Evolutionary conservation across 2,888 invertebrate genomes (phyloP), one percentile per base, ranked within the genome.

Genomic region (Ophion ellenae): DNA sequence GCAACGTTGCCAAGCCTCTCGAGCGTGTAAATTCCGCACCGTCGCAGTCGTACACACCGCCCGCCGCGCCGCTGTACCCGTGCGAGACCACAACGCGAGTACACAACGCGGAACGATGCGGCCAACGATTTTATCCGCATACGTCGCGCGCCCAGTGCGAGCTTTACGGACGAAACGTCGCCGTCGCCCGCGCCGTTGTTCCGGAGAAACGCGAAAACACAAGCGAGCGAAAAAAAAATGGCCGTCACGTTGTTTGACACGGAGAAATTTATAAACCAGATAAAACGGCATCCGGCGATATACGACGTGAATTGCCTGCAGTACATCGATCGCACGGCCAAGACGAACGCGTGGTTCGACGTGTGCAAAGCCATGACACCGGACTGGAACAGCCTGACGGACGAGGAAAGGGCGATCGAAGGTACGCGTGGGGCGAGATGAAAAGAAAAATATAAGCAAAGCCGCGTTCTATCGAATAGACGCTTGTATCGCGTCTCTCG

Each of bases 331-430:
- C 91, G 92, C 82, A 88, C 88, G 67, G 91, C 91, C 74, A 93
- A 93, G 88, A 90, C 89, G 86, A 89, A 88, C 86, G 93, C 93
- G 80, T 94, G 94, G 93, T 89, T 90, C 83, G 91, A 93, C 85
- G 91, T 94, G 71, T 92, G 93, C 88, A 90, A 90, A 88, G 91
- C 90, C 81, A 92, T 93, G 91, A 86, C 91, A 73, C 90, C 91
- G 74, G 91, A 92, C 88, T 93, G 93, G 93, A 88, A 90, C 75
- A 85, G 85, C 73, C 87, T 93, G 84, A 90, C 90, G 74, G 90
- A 89, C 84, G 91, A 91, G 78, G 91, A 92, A 78, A 90, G 90
- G 90, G 89, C 89, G 82, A 86, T 87, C 73, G 92, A 92, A 93
- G 93, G 93, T 93, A 89, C 59, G 69, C 59, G 32, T 2, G n/a